These are phyloP conservation scores for Lasioglossum calceatum DNA, from an alignment of 2,888 invertebrate genomes.

Conservation along the genomic window DNA sequence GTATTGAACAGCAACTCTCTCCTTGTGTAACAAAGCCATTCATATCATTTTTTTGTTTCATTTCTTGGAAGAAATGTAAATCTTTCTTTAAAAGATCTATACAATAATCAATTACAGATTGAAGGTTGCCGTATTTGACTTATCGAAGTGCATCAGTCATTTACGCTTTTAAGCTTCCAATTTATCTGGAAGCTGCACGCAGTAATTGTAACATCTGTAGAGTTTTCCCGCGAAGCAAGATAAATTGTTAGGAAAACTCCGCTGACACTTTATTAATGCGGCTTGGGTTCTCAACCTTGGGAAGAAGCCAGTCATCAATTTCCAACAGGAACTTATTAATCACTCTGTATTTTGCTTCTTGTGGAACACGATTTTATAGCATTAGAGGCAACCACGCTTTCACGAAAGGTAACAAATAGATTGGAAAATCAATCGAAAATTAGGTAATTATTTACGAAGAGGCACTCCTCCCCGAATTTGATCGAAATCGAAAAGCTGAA, in stretches of 20 bases:
- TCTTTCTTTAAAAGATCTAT: not conserved
- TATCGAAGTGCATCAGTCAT: not conserved
- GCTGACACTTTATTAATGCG: not conserved
- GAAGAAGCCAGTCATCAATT: not conserved
- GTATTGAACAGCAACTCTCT: too few species aligned
- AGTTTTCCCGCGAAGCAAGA: not conserved
- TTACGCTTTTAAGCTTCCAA: not conserved
- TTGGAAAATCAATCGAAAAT: not conserved
- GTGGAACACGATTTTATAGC: not conserved
- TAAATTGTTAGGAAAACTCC: not conserved
- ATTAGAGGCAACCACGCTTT: not conserved
- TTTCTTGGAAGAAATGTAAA: too few species aligned
- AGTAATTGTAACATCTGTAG: not conserved
- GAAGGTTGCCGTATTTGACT: not conserved
- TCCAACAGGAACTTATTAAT: not conserved
- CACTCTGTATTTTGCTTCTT: not conserved
- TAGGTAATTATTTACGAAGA: too few species aligned
- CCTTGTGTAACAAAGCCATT: too few species aligned
- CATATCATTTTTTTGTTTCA: too few species aligned
- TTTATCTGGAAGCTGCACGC: not conserved
- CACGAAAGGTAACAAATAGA: not conserved
- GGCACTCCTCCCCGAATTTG: too few species aligned
- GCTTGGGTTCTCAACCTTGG: not conserved
- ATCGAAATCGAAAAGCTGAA: not conserved
- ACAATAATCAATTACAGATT: not conserved